These are phyloP conservation scores for Caloenas nicobarica DNA, from an alignment of 2,113 vertebrate species.

Conservation along the genomic window DNA sequence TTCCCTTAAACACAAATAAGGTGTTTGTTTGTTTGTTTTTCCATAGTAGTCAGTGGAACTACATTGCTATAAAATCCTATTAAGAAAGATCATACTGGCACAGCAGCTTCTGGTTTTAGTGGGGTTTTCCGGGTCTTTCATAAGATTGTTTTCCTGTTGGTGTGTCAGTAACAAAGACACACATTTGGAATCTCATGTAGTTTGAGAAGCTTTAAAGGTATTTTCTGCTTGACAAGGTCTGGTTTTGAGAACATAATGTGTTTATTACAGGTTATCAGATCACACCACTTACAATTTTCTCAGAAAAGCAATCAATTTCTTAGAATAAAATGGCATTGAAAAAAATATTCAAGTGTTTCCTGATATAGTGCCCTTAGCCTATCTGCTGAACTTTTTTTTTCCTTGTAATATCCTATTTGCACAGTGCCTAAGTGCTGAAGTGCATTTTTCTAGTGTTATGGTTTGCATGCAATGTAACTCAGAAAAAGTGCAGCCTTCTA, in stretches of 20 bases:
- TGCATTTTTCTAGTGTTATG: conserved; percentile 1
- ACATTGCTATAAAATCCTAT: neutral
- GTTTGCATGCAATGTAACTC: conserved; percentile 11
- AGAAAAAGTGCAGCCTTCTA: neutral
- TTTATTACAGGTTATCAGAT: conserved; percentile 19
- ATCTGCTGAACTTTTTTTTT: neutral
- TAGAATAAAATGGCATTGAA: neutral
- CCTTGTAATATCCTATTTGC: neutral
- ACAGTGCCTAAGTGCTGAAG: neutral
- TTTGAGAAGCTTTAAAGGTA: neutral
- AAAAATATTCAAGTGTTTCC: neutral
- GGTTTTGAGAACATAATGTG: neutral
- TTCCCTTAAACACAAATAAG: neutral
- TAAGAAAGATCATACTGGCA: neutral
- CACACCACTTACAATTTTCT: neutral
- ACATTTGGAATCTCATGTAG: neutral
- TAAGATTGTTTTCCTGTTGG: neutral
- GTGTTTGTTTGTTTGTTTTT: neutral
- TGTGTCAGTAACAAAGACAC: neutral
- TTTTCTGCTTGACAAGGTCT: neutral
- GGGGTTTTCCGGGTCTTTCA: neutral
- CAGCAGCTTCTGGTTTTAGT: neutral
- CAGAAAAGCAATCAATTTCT: neutral
- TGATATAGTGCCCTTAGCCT: neutral
- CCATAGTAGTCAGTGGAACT: neutral